Evolutionary conservation across 53 echinoderm and acorn worm genomes (phyloP), one percentile per base, ranked within the genome.

Genomic region (Henricia sp.): DNA sequence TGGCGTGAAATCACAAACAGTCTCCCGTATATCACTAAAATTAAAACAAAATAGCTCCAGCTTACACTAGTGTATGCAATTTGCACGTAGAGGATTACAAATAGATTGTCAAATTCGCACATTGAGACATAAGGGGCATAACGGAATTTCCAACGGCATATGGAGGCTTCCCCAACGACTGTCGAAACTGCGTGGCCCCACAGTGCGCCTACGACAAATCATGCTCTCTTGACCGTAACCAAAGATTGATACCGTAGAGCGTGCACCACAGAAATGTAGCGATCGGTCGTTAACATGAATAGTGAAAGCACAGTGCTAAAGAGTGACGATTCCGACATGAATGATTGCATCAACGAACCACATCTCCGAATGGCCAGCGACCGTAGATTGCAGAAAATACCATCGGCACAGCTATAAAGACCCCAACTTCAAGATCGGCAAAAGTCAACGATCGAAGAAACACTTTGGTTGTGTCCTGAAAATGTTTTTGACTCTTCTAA

Each of bases 321-420:
- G n/a, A n/a, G n/a, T n/a, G n/a, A n/a, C n/a, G n/a, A n/a, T n/a
- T n/a, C 20, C 10, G 14, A 11, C 3, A 20, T 21, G n/a, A 40
- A 39, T 33, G 74, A 23, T 37, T 74, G 74, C 35, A 56, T 36
- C 2, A 38, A 19, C 74, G 56, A 20, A 74, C 37, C 23, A 21
- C 74, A 0, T 35, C 35, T 27, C 74, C 74, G 33, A 74, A 74
- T 17, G 54, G 57, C 74, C 74, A 74, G 13, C 2, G n/a, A 12
- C 35, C n/a, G n/a, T n/a, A 32, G 23, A 35, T n/a, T 32, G 37
- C 26, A 0, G 20, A 35, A 25, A 74, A 36, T n/a, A 57, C 56
- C 74, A 74, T 56, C 40, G 74, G 74, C 11, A 74, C 3, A 0
- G 71, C 71, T 52, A 71, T 71, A 42, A 71, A 71, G 35, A 71